Percentiles rank a stretch among this genome's conserved stretches.
Conservation (phyloP, 1,140 invertebrate genomes). For the Atta colombica region DNA sequence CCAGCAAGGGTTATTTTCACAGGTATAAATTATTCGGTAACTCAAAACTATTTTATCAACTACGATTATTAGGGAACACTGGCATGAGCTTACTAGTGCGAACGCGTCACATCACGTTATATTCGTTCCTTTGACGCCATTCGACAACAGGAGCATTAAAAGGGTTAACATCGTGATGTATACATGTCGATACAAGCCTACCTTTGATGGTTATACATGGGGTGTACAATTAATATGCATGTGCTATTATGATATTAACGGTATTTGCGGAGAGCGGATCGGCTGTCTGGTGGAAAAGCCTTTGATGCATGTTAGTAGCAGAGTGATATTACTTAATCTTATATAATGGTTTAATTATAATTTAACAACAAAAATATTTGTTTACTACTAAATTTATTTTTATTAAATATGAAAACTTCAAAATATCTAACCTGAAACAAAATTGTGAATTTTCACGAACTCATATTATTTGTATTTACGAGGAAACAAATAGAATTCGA, state of each 20-base stretch:
- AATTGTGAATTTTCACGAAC: neutral
- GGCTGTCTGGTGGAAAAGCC: constrained; percentile 17
- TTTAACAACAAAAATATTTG: neutral
- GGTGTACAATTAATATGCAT: constrained; percentile 44
- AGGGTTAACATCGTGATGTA: constrained; percentile 41
- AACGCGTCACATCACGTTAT: constrained; percentile 47
- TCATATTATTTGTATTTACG: constrained; percentile 1
- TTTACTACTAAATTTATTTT: neutral
- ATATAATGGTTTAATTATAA: constrained; percentile 25
- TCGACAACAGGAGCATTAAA: constrained; percentile 25
- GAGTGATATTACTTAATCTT: constrained; percentile 25
- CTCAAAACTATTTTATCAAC: neutral
- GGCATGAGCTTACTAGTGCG: neutral
- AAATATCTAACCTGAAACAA: too few species aligned
- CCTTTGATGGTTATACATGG: constrained; percentile 49
- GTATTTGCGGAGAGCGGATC: constrained; percentile 42
- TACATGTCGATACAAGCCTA: constrained; percentile 56
- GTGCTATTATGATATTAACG: constrained; percentile 54
- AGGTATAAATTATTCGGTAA: neutral
- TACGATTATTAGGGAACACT: neutral
- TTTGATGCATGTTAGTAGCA: neutral
- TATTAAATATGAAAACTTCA: neutral
- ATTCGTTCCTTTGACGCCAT: constrained; percentile 53
- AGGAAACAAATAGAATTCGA: neutral
- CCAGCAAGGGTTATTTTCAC: neutral